Percentiles rank a stretch among this genome's conserved stretches.
Evolutionary conservation across 2,113 vertebrate genomes (phyloP).

Genomic region (Salvelinus namaycush): DNA sequence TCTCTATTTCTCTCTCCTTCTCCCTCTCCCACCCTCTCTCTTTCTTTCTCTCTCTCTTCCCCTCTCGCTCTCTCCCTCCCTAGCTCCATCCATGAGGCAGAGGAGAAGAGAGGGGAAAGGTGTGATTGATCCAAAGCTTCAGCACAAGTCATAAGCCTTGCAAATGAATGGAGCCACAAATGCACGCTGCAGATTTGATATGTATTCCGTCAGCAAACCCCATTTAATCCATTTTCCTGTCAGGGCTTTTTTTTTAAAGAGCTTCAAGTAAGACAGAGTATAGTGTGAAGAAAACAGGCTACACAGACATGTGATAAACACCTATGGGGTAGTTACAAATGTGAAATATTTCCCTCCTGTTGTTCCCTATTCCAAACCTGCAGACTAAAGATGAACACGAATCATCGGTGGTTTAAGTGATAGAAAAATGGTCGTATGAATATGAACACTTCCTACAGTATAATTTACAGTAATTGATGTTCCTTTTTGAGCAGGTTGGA

Average conservation of each 20-base stretch:
- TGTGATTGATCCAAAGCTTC: slow-evolving; percentile 68
- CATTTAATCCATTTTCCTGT: slow-evolving; percentile 77
- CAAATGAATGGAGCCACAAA: slow-evolving; percentile 65
- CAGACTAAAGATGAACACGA: not conserved
- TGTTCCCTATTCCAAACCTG: not conserved
- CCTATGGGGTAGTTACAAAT: slow-evolving; percentile 31
- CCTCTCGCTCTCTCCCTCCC: not conserved
- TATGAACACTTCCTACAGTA: not conserved
- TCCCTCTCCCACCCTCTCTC: slow-evolving; percentile 8
- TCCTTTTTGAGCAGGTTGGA: not conserved
- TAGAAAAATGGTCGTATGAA: not conserved
- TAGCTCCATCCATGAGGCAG: not conserved
- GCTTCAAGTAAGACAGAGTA: slow-evolving; percentile 52
- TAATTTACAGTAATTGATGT: not conserved
- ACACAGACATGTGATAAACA: slow-evolving; percentile 44
- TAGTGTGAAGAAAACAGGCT: slow-evolving; percentile 42
- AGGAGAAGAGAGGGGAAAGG: slow-evolving; percentile 44
- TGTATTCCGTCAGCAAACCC: slow-evolving; percentile 74
- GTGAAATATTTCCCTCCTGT: slow-evolving; percentile 8
- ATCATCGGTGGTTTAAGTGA: not conserved
- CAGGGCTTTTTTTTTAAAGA: slow-evolving; percentile 63
- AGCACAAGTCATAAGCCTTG: slow-evolving; percentile 70
- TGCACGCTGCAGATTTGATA: slow-evolving; percentile 67
- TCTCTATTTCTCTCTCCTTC: slow-evolving; percentile 39
- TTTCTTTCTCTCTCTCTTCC: not conserved